Conservation (phyloP, 2,113 vertebrate genomes). For the Beaufortia kweichowensis region DNA sequence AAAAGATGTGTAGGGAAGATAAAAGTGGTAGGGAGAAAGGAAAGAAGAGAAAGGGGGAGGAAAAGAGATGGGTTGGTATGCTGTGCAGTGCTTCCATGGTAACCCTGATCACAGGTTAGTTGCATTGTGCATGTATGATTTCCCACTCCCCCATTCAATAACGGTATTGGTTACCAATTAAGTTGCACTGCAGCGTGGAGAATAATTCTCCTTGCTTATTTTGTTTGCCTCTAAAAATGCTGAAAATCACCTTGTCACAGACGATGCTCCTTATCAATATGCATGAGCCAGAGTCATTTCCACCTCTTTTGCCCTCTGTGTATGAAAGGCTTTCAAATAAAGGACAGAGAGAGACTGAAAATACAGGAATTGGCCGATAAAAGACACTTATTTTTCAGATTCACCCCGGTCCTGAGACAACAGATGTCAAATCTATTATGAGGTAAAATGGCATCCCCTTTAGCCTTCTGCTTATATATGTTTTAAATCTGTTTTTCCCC, state of each 20-base stretch:
- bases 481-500: neutral
- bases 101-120: slow-evolving; percentile 42
- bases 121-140: slow-evolving; percentile 23
- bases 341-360: slow-evolving; percentile 6
- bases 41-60: neutral
- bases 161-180: neutral
- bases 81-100: slow-evolving; percentile 47
- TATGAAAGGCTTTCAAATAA: slow-evolving; percentile 12
- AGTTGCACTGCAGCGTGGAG: neutral
- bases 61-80: slow-evolving; percentile 9
- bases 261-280: slow-evolving; percentile 43
- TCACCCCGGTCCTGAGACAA: neutral
- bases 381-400: slow-evolving; percentile 30
- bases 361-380: slow-evolving; percentile 19
- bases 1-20: neutral
- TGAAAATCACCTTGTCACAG: slow-evolving; percentile 34
- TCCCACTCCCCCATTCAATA: neutral
- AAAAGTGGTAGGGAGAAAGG: neutral
- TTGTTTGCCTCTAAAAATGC: slow-evolving; percentile 33
- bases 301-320: slow-evolving; percentile 30
- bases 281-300: slow-evolving; percentile 45
- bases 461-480: neutral
- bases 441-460: slow-evolving; percentile 5
- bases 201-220: slow-evolving; percentile 21
- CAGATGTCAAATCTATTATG: slow-evolving; percentile 25